phyloP scores from a whole-genome alignment of 2,888 invertebrate genomes.

The Serrognathus titanus region DNA sequence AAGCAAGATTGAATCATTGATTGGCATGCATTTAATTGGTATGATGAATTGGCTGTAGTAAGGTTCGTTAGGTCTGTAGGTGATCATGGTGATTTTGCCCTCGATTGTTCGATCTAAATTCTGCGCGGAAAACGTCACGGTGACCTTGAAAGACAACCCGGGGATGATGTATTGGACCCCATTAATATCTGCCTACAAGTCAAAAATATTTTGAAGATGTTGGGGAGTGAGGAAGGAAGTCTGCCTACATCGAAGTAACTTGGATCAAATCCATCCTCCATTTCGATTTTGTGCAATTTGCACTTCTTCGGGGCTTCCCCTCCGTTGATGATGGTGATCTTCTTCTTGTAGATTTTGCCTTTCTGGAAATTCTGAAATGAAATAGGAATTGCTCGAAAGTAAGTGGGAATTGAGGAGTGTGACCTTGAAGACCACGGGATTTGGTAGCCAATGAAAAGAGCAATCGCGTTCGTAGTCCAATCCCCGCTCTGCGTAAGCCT shows the following conservation, averaged over 20 bases:
- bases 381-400: neutral
- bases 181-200: conserved; percentile 19
- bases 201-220: no score
- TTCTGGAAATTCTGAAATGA: conserved; percentile 21
- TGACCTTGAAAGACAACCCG: conserved; percentile 20
- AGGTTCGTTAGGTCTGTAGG: conserved; percentile 9
- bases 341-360: conserved; percentile 16
- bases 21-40: conserved; percentile 20
- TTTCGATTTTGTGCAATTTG: conserved; percentile 7
- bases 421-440: conserved; percentile 12
- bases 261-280: conserved; percentile 13
- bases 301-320: conserved; percentile 18
- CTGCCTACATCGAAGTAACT: conserved; percentile 3
- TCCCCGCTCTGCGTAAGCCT: neutral
- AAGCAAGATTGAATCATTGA: neutral
- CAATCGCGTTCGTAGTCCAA: conserved; percentile 13
- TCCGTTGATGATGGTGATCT: conserved; percentile 17
- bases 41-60: conserved; percentile 14
- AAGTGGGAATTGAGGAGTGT: neutral
- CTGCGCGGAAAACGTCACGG: conserved; percentile 20
- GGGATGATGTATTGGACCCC: conserved; percentile 20
- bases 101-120: conserved; percentile 1
- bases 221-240: no score
- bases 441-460: conserved; percentile 8
- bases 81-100: conserved; percentile 22